Evolutionary conservation across 2,797 vertebrate genomes (phyloP).

Genomic region (Hippopotamyrus pictus): DNA sequence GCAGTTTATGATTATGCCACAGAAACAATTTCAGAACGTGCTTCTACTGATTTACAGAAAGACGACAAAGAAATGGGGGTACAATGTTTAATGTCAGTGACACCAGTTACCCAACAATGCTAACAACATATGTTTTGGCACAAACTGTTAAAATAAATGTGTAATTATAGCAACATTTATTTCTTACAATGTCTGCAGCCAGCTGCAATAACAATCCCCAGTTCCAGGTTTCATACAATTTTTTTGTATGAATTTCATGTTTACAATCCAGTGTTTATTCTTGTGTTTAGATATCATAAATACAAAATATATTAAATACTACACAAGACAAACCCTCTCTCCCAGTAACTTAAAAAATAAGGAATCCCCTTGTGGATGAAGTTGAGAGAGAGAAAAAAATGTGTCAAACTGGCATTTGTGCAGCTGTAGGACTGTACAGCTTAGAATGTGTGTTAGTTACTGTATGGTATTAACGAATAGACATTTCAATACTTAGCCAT

Average conservation of each 20-base stretch:
- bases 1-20: background rate
- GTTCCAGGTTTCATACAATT: constrained; percentile 11
- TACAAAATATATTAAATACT: background rate
- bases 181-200: constrained; percentile 38
- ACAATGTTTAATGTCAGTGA: background rate
- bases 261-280: background rate
- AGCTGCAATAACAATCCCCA: constrained; percentile 33
- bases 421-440: background rate
- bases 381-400: background rate
- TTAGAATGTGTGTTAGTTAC: background rate
- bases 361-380: background rate
- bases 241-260: background rate
- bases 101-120: background rate
- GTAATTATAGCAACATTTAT: constrained; percentile 3
- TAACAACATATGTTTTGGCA: constrained; percentile 10
- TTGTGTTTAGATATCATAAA: background rate
- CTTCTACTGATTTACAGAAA: constrained; percentile 14
- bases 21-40: constrained; percentile 30
- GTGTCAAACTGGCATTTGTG: background rate
- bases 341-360: background rate
- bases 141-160: background rate
- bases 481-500: background rate
- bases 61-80: background rate
- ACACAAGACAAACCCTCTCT: constrained; percentile 3
- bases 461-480: background rate